Base-by-base conservation (phyloP, 2,888 invertebrate genomes). In the Yponomeuta plumbellus region DNA sequence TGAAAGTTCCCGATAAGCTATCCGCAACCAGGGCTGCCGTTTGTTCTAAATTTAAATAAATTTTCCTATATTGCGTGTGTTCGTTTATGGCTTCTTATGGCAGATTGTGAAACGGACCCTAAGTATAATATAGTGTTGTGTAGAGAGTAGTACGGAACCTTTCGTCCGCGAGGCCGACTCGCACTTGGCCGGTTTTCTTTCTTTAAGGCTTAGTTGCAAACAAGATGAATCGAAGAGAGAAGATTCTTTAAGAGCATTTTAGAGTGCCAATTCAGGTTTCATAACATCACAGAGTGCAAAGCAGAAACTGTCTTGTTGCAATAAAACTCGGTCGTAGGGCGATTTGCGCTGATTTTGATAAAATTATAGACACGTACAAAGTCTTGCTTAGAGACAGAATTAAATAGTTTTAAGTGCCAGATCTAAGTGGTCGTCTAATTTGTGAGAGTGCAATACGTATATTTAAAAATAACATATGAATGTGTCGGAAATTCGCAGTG, bases 301-400 rank as follows among this genome's bases (percentile, higher is more conserved):
- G 86, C 86, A 72, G 72, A 74, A 70, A 64, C 23, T 64, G 26
- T 23, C n/a, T 69, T 69, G 82, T 58, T 56, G 79, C 78, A 71
- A 80, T 81, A 74, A 77, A 84, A 79, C 79, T 86, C 88, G 87
- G 88, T 84, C 87, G 84, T 73, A 75, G 26, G 57, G 20, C 79
- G 78, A 83, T 84, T 84, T 73, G 70, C 75, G 88, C 85, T 88
- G 86, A 88, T 79, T 81, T 77, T 74, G 76, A 78, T 76, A 74
- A 81, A 80, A 80, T 73, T 73, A 71, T 70, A 79, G 76, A 75
- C 77, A 78, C 75, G 75, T 63, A 52, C 77, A 83, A 82, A 79
- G 83, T 81, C 78, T 78, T 73, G 79, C 80, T 74, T 79, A 74
- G 80, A 76, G 78, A 81, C 86, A 83, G 79, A 82, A 73, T 75